Base-by-base conservation (phyloP, 1,140 invertebrate genomes). In the Pogonognathellus flavescens region DNA sequence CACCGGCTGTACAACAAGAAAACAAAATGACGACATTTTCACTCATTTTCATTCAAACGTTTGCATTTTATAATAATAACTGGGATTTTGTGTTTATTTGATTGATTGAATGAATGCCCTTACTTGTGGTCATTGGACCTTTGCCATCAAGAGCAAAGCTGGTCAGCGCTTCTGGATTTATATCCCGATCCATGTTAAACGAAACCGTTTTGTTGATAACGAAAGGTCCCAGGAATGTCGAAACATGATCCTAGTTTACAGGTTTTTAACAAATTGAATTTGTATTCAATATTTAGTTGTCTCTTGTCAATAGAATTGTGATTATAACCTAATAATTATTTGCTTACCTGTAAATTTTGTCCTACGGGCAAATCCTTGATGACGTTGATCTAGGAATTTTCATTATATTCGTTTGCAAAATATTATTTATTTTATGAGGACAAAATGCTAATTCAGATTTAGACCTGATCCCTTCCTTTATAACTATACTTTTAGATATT, bases 191-290 rank as follows among this genome's bases (percentile, higher is more conserved):
- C 85, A 94, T 95, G 72, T 93, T 95, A 60, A 96, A 94, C 0
- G 94, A 95, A 7, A 96, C 91, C 0, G 95, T 94, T 50, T 95
- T 94, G 89, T 96, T 94, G 0, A 96, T 92, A 0, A 96, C 90
- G 88, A 96, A 96, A 9, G 95, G 87, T 7, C 87, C 87, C 8
- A 88, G 10, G 18, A 50, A 82, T 8, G 85, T 88, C n/a, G 53
- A 84, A 16, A 88, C 60, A 25, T 86, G 85, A 49, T 84, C 87
- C 52, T 86, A 57, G n/a, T 57, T 57, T 4, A 14, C n/a, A 57
- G 1, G n/a, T 4, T 2, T 57, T 13, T 16, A 80, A 20, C 25
- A 22, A 11, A 53, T 8, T 20, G 14, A 89, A n/a, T n/a, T n/a
- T n/a, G n/a, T n/a, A n/a, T n/a, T 72, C 41, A 91, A 91, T 57